phyloP scores from a whole-genome alignment of 2,888 invertebrate species.

The Alcis repandata region DNA sequence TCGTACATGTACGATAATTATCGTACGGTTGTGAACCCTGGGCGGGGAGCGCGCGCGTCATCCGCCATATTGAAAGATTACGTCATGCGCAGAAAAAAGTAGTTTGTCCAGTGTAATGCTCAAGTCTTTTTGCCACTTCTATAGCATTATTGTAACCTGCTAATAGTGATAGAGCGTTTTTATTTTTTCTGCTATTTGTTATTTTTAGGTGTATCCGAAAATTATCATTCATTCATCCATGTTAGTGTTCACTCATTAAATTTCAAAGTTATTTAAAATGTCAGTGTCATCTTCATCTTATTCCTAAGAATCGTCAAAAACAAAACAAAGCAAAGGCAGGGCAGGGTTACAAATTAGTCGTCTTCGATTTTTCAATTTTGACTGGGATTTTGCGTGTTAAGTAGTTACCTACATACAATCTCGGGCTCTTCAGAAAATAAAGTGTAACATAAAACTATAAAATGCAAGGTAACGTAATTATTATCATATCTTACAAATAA shows the following conservation, averaged over 20 bases:
- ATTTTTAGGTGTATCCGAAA: constrained; percentile 16
- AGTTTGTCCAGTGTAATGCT: not conserved
- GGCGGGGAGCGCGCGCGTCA: constrained; percentile 80
- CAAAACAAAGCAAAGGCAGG: constrained; percentile 1
- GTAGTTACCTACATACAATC: not conserved
- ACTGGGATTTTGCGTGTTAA: not conserved
- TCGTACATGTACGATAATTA: no score
- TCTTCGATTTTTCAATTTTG: not conserved
- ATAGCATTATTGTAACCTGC: not conserved
- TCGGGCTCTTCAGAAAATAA: not conserved
- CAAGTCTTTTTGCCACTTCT: constrained; percentile 4
- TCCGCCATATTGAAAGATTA: constrained; percentile 84
- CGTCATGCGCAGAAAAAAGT: constrained; percentile 66
- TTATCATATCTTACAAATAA: constrained; percentile 5
- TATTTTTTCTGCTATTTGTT: not conserved
- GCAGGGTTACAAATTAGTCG: not conserved
- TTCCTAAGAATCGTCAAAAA: no score
- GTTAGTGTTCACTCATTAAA: not conserved
- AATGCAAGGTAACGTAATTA: constrained; percentile 63
- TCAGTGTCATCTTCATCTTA: constrained; percentile 9
- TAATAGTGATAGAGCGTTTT: not conserved
- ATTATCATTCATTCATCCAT: not conserved
- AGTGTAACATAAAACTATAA: constrained; percentile 21
- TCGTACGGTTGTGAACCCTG: no score
- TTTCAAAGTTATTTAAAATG: constrained; percentile 1